Evolutionary conservation across 2,888 invertebrate genomes (phyloP).

Genomic region (Oligia latruncula): DNA sequence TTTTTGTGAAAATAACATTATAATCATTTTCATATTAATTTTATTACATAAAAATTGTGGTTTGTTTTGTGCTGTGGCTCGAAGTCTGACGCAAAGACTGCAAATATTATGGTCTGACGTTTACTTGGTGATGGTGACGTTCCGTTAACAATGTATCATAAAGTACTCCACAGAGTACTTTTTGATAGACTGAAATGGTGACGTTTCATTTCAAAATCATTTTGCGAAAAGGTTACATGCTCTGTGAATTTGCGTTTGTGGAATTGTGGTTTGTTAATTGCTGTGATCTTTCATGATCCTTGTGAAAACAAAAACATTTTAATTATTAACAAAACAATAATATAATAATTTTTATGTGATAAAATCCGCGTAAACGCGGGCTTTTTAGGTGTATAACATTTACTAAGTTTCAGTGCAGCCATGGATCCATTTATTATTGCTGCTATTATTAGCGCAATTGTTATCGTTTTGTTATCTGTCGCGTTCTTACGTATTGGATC

Average conservation of each 20-base stretch:
- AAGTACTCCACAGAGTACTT: too few species aligned
- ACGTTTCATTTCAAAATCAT: slow-evolving; percentile 29
- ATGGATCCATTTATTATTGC: slow-evolving; percentile 88
- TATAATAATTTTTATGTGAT: slow-evolving; percentile 12
- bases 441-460: slow-evolving; percentile 83
- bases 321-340: neutral
- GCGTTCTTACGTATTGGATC: slow-evolving; percentile 79
- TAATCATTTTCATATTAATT: too few species aligned
- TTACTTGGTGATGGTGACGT: too few species aligned
- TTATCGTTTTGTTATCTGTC: slow-evolving; percentile 79
- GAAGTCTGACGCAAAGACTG: too few species aligned
- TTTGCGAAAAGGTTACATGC: too few species aligned
- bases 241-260: neutral
- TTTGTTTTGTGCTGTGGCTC: neutral
- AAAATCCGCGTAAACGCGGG: slow-evolving; percentile 4
- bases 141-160: too few species aligned
- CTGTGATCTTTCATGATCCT: neutral
- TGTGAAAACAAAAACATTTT: slow-evolving; percentile 18
- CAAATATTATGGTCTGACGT: too few species aligned
- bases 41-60: neutral
- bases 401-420: slow-evolving; percentile 20
- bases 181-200: slow-evolving; percentile 3
- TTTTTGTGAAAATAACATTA: neutral
- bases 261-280: too few species aligned
- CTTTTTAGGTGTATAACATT: neutral